Percentiles rank a stretch among this genome's conserved stretches.
Evolutionary conservation across 2,113 vertebrate genomes (phyloP).

Genomic region (Centropus unirufus): DNA sequence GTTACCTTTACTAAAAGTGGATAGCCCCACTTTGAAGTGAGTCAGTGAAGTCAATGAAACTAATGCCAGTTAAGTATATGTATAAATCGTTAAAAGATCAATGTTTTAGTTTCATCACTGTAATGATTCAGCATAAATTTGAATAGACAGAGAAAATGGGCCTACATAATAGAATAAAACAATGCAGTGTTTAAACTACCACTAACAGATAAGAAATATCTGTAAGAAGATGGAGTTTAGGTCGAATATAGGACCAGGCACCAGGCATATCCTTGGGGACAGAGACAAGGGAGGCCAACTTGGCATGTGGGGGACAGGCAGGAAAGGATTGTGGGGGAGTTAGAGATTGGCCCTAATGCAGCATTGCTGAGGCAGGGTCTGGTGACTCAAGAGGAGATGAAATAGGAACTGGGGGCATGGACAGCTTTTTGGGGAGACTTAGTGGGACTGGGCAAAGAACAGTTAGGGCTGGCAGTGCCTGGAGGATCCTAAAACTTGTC

Average conservation of each 20-base stretch:
- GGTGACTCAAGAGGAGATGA: not conserved
- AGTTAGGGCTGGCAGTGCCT: not conserved
- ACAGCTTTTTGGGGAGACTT: not conserved
- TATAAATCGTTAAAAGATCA: not conserved
- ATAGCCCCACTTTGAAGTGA: not conserved
- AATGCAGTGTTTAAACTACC: not conserved
- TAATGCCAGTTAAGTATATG: not conserved
- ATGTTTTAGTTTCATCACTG: not conserved
- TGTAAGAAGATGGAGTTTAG: not conserved
- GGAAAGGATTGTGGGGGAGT: not conserved
- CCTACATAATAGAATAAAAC: not conserved
- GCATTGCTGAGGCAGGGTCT: not conserved
- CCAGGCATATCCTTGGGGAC: not conserved
- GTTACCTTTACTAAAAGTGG: not conserved
- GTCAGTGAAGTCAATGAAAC: not conserved
- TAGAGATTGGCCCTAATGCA: not conserved
- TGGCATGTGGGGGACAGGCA: not conserved
- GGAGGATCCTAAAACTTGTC: not conserved
- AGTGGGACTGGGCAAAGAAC: fast-evolving
- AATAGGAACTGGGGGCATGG: not conserved
- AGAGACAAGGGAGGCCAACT: not conserved
- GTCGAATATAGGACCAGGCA: fast-evolving
- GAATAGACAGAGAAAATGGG: not conserved
- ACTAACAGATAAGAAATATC: not conserved
- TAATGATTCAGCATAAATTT: not conserved